Conservation (phyloP, 2,888 invertebrate genomes). For the Agonopterix alstromeriana region DNA sequence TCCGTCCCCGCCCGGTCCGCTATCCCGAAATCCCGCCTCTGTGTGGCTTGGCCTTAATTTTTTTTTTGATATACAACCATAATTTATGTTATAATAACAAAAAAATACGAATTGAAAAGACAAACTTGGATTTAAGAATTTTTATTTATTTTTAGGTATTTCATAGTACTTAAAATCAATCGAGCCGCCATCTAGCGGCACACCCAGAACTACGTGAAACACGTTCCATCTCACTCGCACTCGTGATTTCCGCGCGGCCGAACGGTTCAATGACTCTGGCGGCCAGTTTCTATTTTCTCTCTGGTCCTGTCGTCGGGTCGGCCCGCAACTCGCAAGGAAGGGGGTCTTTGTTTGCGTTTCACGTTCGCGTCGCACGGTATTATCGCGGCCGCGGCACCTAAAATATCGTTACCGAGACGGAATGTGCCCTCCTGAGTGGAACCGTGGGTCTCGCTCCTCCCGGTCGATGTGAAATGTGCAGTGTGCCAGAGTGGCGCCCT, state of each 20-base stretch:
- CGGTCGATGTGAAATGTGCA: conserved; percentile 70
- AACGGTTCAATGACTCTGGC: conserved; percentile 75
- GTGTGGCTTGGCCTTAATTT: no score
- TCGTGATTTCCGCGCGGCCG: conserved; percentile 43
- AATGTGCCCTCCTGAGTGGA: conserved; percentile 73
- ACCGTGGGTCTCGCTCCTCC: conserved; percentile 69
- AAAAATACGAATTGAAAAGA: not conserved
- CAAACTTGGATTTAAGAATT: not conserved
- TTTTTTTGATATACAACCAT: no score
- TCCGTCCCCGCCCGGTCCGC: no score
- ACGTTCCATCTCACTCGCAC: conserved; percentile 59
- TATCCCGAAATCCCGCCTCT: no score
- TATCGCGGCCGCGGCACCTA: conserved; percentile 50
- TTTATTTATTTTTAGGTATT: conserved; percentile 28
- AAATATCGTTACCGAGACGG: conserved; percentile 65
- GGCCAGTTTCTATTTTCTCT: conserved; percentile 76
- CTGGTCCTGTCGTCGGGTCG: conserved; percentile 70
- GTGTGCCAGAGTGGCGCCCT: conserved; percentile 69
- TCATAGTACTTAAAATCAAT: conserved; percentile 25
- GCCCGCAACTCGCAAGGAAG: conserved; percentile 47
- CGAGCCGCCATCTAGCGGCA: conserved; percentile 42
- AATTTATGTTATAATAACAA: no score
- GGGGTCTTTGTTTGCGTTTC: conserved; percentile 76
- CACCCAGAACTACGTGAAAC: conserved; percentile 3
- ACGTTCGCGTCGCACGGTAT: conserved; percentile 70